Evolutionary conservation across 2,888 invertebrate species (phyloP), one percentile per base, ranked within the genome.

Genomic region (Netelia virgata): DNA sequence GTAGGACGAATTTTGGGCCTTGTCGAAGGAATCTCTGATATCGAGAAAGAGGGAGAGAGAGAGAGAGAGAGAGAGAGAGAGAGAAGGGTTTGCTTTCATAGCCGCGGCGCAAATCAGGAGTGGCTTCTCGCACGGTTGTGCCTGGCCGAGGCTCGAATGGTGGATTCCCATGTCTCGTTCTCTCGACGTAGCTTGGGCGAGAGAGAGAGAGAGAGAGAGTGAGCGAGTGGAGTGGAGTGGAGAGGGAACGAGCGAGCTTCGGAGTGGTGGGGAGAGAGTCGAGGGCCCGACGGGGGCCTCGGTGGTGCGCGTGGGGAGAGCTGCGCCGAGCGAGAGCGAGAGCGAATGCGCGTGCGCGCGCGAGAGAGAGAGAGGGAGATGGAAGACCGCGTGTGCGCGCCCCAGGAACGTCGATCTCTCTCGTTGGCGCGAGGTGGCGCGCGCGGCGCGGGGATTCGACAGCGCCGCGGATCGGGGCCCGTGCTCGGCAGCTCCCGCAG

Each of bases 401-500:
- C 81, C 86, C 84, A 76, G 83, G 84, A 82, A 84, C 86, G 81
- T 86, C 86, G 81, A 76, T 84, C 85, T 78, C 18, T n/a, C 70
- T 78, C 85, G 87, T 89, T 90, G 63, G 88, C 89, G 91, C 88
- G 91, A 92, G 93, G 92, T 93, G 93, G 91, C 90, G 91, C 89
- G 91, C 90, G 90, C 90, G 90, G 92, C 92, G 90, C 91, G 92
- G 92, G 91, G 91, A 90, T 88, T 85, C 90, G 90, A 91, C 91
- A 92, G 91, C 90, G 83, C 50, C 90, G 83, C 41, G 77, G 88
- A 90, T 90, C 88, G 89, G 90, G 86, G 89, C 90, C 90, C 88
- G 90, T 86, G 83, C 91, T 91, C 64, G 20, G 91, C 91, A 90
- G 91, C 90, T 90, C 90, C 89, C 89, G 84, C 82, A 90, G 93